A percentile compares a stretch with the other conserved stretches of the same genome.
Evolutionary conservation across 2,113 vertebrate genomes (phyloP).

Genomic region (Cryptotis parvus): DNA sequence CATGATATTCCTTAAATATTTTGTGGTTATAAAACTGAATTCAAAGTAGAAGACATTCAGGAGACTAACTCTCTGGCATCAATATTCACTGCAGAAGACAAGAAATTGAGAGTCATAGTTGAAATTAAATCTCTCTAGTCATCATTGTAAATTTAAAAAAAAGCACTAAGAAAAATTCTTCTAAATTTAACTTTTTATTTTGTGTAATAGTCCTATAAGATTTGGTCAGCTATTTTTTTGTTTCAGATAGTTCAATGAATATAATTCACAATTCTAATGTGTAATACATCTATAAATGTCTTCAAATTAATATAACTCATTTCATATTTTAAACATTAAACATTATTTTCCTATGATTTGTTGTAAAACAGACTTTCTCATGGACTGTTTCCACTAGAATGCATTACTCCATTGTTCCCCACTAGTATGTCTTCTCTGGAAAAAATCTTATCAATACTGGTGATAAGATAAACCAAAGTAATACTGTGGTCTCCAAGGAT

Average conservation of each 20-base stretch:
- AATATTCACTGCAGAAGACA: background rate
- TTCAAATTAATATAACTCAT: background rate
- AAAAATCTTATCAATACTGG: background rate
- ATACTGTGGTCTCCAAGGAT: rapidly evolving
- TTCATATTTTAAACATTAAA: background rate
- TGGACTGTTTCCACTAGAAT: too few relatives aligned
- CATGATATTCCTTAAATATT: background rate
- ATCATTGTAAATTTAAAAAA: background rate
- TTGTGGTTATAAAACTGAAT: background rate
- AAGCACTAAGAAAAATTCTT: background rate
- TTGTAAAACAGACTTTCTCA: background rate
- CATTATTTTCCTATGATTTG: background rate
- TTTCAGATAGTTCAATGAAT: background rate
- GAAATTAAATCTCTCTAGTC: background rate
- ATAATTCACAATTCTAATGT: background rate
- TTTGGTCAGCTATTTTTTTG: background rate
- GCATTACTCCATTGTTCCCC: rapidly evolving
- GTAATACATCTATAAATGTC: background rate
- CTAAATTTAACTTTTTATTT: background rate
- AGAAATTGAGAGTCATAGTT: background rate
- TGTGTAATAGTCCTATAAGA: background rate
- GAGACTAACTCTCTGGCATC: background rate
- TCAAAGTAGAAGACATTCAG: background rate
- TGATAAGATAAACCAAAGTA: rapidly evolving
- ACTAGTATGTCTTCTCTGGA: background rate